Evolutionary conservation across 2,113 vertebrate species (phyloP).

Genomic region (Pampusana beccarii): DNA sequence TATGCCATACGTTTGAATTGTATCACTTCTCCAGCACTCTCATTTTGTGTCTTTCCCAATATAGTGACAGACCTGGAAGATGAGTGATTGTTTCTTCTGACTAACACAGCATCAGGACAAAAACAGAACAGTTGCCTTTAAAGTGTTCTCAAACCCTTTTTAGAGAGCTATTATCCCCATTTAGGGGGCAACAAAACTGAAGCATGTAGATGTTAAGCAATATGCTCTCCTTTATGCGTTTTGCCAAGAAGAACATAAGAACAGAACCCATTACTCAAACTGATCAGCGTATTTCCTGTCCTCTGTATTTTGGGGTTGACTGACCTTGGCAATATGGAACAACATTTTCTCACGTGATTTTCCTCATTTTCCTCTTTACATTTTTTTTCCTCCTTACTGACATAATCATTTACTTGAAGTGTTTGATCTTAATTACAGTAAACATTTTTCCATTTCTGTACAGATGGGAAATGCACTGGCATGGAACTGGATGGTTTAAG

Average conservation of each 20-base stretch:
- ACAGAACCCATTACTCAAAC: neutral
- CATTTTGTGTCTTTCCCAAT: neutral
- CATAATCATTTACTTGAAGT: slow-evolving; percentile 8
- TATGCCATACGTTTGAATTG: neutral
- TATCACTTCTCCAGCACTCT: neutral
- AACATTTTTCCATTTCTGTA: slow-evolving; percentile 25
- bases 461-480: slow-evolving; percentile 41
- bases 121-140: neutral
- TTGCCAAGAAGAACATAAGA: neutral
- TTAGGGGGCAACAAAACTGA: neutral
- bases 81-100: neutral
- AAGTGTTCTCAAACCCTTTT: neutral
- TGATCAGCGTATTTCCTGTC: fast-evolving
- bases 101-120: neutral
- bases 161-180: neutral
- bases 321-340: neutral
- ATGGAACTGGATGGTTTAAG: slow-evolving; percentile 29
- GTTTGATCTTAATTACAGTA: slow-evolving; percentile 42
- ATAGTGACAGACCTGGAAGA: neutral
- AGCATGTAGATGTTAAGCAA: neutral
- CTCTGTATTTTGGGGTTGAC: neutral
- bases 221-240: neutral
- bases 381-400: neutral
- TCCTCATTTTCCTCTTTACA: neutral
- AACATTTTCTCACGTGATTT: neutral